These are phyloP conservation scores for Sinocyclocheilus rhinocerous DNA, from an alignment of 2,113 vertebrate species.

Conservation along the genomic window DNA sequence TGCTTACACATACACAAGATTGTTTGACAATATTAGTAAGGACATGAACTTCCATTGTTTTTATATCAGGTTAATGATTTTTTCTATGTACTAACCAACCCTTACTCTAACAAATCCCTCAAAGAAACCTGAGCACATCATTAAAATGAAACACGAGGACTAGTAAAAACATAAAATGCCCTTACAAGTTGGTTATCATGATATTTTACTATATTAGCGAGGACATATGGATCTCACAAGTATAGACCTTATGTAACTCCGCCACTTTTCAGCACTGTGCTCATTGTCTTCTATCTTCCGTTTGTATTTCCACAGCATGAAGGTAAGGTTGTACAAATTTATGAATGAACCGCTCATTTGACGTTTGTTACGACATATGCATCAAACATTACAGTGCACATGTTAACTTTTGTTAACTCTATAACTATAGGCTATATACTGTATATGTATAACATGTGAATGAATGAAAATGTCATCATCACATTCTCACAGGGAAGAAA, in stretches of 20 bases:
- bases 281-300: too few relatives aligned
- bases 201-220: not conserved
- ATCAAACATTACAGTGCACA: too few relatives aligned
- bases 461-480: not conserved
- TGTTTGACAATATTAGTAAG: not conserved
- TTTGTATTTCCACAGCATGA: too few relatives aligned
- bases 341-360: too few relatives aligned
- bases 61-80: not conserved
- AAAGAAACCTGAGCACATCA: not conserved
- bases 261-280: too few relatives aligned
- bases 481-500: not conserved
- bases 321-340: too few relatives aligned
- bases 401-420: too few relatives aligned
- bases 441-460: not conserved
- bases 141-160: not conserved
- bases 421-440: not conserved
- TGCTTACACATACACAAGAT: not conserved
- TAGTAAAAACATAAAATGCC: not conserved
- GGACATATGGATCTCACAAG: not conserved
- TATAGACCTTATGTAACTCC: not conserved
- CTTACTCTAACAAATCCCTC: not conserved
- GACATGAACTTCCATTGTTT: not conserved
- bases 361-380: too few relatives aligned
- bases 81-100: not conserved
- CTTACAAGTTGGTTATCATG: not conserved